Evolutionary conservation across 2,113 vertebrate genomes (phyloP), one percentile per base, ranked within the genome.

Genomic region (Prionailurus bengalensis): DNA sequence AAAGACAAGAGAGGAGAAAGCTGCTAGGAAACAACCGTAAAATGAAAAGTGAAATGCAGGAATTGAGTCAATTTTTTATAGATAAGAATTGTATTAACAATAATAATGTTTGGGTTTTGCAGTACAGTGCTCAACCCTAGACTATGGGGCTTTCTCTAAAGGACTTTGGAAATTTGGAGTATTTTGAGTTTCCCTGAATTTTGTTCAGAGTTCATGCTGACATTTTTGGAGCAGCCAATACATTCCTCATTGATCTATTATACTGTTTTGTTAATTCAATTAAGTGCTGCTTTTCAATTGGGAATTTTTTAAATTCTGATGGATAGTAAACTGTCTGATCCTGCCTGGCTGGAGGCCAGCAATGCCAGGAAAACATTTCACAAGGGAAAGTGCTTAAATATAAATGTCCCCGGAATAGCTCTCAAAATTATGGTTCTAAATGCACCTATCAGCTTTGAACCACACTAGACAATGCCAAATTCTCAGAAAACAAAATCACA

Each of bases 401-500:
- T 89, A 55, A 96, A 42, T 39, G n/a, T 66, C 42, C 27, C 65
- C 58, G 84, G 42, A 33, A 58, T 19, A 19, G 14, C 53, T 89
- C 74, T 95, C 33, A n/a, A 91, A 97, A 91, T 48, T 23, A 81
- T 48, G 16, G 6, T 71, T 76, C 61, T 90, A 68, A 86, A 90
- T 82, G 21, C 4, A 85, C 4, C 70, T 39, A 25, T 58, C 51
- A 92, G 58, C 79, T 85, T 55, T 89, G 27, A 71, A 74, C 92
- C 39, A 83, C 17, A 79, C 29, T 39, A 87, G 48, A 90, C 53
- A 80, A 93, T 66, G 80, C 2, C 81, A 88, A 70, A 80, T 93
- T 91, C 82, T 73, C 81, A 94, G 96, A 93, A 91, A 97, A 88
- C n/a, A n/a, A 84, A 96, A 73, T 66, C 53, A 55, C 66, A 17